Base-by-base conservation (phyloP, 2,113 vertebrate genomes). In the Ascaphus truei region DNA sequence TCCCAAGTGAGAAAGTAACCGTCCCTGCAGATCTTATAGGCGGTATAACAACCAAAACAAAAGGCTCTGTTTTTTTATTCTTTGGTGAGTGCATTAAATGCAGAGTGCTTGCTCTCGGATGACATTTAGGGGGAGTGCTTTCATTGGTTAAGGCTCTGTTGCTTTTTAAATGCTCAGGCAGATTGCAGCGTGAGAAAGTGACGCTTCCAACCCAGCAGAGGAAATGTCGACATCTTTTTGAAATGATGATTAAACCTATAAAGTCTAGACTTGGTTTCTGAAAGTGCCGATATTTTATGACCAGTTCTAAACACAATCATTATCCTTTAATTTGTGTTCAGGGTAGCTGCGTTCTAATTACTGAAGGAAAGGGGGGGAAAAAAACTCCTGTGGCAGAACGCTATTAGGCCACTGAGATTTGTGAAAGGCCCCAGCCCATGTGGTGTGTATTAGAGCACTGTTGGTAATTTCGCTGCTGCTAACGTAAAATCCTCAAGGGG, bases 381-480 rank as follows among this genome's bases (percentile, higher is more conserved):
- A 15, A 73, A 75, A 76, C 69, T 83, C 84, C 73, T 83, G 75
- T 51, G 75, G 12, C 75, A 83, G 83, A 81, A 71, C 52, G 69
- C 81, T 85, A 75, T 80, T 81, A 77, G 77, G 71, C 81, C 73
- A 69, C 41, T 81, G 83, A 84, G 85, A 83, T 81, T 77, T 83
- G 80, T 23, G 34, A 52, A 60, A 52, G 92, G 82, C 76, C 84
- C 77, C 81, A 75, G 82, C 80, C 88, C 95, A 98, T 99, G 94
- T 98, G 95, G 94, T 95, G 94, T 88, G 67, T 94, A 90, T 97
- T 98, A 98, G 93, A 86, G 89, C 89, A 90, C 92, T 95, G 95
- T 93, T 92, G 96, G 94, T 96, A 95, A 98, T 98, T 98, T 98
- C 92, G 91, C 84, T 90, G 92, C 94, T 93, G 94, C 95, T 94